phyloP scores from a whole-genome alignment of 2,888 invertebrate genomes.

The Erebia ligea region DNA sequence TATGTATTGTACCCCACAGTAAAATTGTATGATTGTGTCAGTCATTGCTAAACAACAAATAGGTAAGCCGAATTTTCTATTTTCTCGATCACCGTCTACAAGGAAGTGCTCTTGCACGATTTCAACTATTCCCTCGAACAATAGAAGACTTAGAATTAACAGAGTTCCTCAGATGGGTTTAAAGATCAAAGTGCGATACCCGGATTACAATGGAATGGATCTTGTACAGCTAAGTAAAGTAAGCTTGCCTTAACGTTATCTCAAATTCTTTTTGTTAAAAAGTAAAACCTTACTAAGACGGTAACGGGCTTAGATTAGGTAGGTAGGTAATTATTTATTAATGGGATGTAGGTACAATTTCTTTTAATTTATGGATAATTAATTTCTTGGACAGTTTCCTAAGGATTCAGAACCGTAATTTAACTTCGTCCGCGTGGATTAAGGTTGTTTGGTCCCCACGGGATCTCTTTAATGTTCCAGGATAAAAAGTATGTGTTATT shows the following conservation, averaged over 20 bases:
- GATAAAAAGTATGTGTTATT: no score
- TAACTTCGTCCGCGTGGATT: no score
- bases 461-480: no score
- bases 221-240: slow-evolving; percentile 1
- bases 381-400: no score
- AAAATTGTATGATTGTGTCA: neutral
- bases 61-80: neutral
- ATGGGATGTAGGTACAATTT: no score
- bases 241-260: neutral
- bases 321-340: no score
- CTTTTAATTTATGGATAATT: no score
- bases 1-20: neutral
- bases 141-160: slow-evolving; percentile 1
- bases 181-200: slow-evolving; percentile 22
- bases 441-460: no score
- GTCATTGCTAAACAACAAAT: neutral
- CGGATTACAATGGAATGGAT: slow-evolving; percentile 31
- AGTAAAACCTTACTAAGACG: neutral
- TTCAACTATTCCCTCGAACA: neutral
- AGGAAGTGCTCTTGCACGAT: neutral
- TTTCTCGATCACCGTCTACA: neutral
- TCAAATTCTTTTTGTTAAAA: slow-evolving; percentile 1
- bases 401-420: no score
- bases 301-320: slow-evolving; percentile 1
- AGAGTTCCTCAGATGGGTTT: slow-evolving; percentile 20